Base-by-base conservation (phyloP, 2,888 invertebrate species). In the Euspilapteryx auroguttella region DNA sequence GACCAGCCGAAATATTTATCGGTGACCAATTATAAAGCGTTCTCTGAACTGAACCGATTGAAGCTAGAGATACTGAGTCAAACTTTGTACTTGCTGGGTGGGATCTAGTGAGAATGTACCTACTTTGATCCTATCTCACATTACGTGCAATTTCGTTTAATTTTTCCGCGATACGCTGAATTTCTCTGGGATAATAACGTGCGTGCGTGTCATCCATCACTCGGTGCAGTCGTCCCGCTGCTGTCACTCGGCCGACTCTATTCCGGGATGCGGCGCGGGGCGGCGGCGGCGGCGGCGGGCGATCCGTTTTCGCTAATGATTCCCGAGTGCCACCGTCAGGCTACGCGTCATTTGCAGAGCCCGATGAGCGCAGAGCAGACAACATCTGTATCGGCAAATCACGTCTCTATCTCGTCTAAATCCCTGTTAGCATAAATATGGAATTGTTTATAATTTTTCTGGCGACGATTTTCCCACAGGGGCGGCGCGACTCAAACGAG, bases 381-480 rank as follows among this genome's bases (percentile, higher is more conserved):
- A 46, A 39, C 45, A 50, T 49, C 47, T 51, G 51, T 51, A 45
- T 44, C 42, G 42, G 49, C 52, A 49, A 53, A 54, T 48, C 49
- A 49, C 40, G 44, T 45, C 42, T 48, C 37, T 35, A 40, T 40
- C 32, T 36, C 33, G 38, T 21, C 14, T 22, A 21, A 14, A 10
- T 10, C 14, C 12, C 3, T 4, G 12, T 20, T 20, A 17, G n/a
- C 17, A 15, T 11, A 25, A 25, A 12, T 5, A 12, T 10, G 25
- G 17, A 12, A 14, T 24, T 12, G 12, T 6, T 17, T 17, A 6
- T 17, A 17, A 17, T 71, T 73, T 69, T 69, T 71, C 69, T 69
- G 69, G 71, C 68, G 66, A 64, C 71, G 57, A 69, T 69, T 75
- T 75, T 75, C 75, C 75, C 75, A 75, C 75, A 73, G 69, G 63